Evolutionary conservation across 1,140 invertebrate species (phyloP).

Genomic region (Platyura marginata): DNA sequence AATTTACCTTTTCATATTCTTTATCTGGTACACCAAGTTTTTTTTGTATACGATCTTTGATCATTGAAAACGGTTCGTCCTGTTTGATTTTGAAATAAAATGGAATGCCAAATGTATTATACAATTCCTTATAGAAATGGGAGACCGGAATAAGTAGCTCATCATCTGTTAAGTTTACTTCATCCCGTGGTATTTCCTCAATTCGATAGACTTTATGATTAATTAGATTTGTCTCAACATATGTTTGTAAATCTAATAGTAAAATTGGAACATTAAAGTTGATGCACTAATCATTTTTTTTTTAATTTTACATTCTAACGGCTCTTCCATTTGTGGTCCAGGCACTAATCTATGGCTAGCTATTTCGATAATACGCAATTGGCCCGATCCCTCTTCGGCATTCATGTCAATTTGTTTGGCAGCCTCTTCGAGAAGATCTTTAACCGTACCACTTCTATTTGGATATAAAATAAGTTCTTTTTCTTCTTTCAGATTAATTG

Average conservation of each 20-base stretch:
- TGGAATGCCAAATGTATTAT: conserved; percentile 94
- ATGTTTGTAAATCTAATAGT: no score
- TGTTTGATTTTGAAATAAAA: conserved; percentile 89
- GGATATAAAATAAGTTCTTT: conserved; percentile 91
- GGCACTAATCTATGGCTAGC: conserved; percentile 31
- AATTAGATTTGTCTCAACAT: conserved; percentile 13
- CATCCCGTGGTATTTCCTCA: conserved; percentile 90
- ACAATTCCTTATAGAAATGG: conserved; percentile 94
- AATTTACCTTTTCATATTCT: conserved; percentile 88
- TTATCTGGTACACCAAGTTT: conserved; percentile 91
- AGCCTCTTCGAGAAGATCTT: conserved; percentile 82
- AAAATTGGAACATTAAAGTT: no score
- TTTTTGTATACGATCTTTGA: conserved; percentile 86
- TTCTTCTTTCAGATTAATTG: conserved; percentile 69
- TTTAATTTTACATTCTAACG: conserved; percentile 11
- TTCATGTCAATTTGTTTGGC: conserved; percentile 73
- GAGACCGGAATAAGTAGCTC: conserved; percentile 91
- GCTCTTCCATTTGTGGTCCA: conserved; percentile 17
- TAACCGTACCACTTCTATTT: conserved; percentile 84
- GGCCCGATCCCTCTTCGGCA: conserved; percentile 58
- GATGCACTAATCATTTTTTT: not conserved
- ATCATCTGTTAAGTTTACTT: conserved; percentile 53
- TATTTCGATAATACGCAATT: conserved; percentile 35
- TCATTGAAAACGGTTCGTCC: conserved; percentile 68
- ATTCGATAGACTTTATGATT: conserved; percentile 47